Conservation (phyloP, 2,113 vertebrate species). For the Thryonomys swinderianus region DNA sequence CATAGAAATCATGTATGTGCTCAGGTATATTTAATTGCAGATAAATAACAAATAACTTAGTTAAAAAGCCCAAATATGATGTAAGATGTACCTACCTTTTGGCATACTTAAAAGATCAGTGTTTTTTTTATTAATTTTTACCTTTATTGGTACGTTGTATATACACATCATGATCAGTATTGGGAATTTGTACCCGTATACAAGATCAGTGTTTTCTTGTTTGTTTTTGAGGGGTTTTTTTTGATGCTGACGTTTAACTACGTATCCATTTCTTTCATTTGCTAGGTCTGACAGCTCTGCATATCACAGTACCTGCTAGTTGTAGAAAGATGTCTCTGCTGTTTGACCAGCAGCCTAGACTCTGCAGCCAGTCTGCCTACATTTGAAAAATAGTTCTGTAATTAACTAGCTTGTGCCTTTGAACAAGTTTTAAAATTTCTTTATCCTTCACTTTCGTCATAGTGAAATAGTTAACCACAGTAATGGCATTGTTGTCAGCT, state of each 20-base stretch:
- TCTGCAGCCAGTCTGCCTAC: background rate
- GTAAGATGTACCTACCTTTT: background rate
- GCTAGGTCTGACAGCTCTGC: background rate
- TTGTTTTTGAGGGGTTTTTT: too few relatives aligned
- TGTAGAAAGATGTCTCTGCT: background rate
- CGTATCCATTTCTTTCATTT: constrained; percentile 8
- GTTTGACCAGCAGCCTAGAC: background rate
- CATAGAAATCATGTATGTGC: background rate
- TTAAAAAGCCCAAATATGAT: background rate
- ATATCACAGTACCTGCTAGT: background rate
- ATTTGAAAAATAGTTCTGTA: background rate
- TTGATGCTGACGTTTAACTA: background rate
- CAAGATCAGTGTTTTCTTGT: too few relatives aligned
- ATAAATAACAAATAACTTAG: background rate
- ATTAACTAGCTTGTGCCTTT: background rate
- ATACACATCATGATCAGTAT: too few relatives aligned
- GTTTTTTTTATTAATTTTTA: too few relatives aligned
- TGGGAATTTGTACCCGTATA: too few relatives aligned
- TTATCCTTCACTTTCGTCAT: background rate
- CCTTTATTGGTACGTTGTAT: too few relatives aligned
- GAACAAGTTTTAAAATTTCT: constrained; percentile 1
- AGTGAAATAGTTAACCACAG: background rate
- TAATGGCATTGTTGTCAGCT: background rate
- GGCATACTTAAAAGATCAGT: background rate
- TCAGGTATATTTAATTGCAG: background rate